phyloP scores from a whole-genome alignment of 2,113 vertebrate genomes.

The Myiozetetes cayanensis region DNA sequence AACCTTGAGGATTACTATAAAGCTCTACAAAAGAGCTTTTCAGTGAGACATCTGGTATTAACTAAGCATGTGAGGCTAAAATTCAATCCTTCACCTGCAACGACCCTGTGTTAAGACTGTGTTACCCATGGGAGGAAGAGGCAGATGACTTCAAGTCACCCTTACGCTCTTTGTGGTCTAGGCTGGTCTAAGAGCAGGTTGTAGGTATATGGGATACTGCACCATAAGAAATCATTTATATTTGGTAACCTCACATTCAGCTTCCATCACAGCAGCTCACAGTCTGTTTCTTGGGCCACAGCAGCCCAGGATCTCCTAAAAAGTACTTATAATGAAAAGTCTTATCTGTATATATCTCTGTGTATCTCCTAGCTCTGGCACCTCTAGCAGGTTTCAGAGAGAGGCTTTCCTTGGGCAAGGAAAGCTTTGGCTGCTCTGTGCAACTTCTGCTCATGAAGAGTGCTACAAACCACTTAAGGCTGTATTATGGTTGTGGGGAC shows the following conservation, averaged over 20 bases:
- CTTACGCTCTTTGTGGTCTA: background rate
- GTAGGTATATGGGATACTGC: background rate
- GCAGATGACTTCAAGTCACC: conserved; percentile 1
- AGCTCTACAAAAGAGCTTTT: conserved; percentile 52
- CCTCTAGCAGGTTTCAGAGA: background rate
- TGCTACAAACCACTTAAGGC: background rate
- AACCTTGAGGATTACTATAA: background rate
- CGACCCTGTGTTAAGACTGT: background rate
- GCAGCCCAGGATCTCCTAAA: background rate
- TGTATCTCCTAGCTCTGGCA: background rate
- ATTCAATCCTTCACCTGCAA: conserved; percentile 27
- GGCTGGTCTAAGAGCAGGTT: background rate
- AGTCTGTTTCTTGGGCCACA: background rate
- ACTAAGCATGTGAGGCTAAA: conserved; percentile 35
- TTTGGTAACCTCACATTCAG: background rate
- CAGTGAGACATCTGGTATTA: conserved; percentile 45
- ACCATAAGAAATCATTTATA: background rate
- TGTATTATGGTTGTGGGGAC: background rate
- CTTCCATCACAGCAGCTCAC: background rate
- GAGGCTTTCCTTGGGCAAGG: background rate
- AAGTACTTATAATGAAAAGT: background rate
- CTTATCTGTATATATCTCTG: background rate
- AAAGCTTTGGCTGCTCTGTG: background rate
- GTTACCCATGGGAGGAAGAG: conserved; percentile 17
- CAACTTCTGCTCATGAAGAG: background rate